Evolutionary conservation across 2,797 vertebrate genomes (phyloP), one percentile per base, ranked within the genome.

Genomic region (Eidolon dupreanum): DNA sequence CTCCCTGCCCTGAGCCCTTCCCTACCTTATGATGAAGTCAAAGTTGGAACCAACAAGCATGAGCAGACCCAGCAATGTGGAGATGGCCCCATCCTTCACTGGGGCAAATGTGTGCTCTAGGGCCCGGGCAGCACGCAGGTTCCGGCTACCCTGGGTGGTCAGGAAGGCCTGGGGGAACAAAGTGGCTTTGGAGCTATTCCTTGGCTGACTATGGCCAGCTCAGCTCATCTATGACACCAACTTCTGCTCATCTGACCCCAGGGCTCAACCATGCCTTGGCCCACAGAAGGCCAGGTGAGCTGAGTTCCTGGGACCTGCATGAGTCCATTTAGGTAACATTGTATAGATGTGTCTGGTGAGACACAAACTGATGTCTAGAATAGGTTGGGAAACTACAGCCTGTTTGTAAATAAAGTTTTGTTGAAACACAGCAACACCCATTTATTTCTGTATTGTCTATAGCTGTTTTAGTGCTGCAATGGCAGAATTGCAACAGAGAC

Each of bases 11-110:
- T 5, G 0, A 5, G 33, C 0, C 1, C 93, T 1, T 85, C 79
- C 97, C 97, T 98, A 99, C 99, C 99, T 99, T 98, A 99, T 98
- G 96, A 99, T 99, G 98, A 99, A 99, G 98, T 99, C 99, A 93
- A 99, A 99, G 98, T 99, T 99, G 0, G 99, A 99, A 73, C 99
- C 99, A 0, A 99, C 99, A 97, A 99, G 98, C 99, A 99, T 99
- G 90, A 99, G 99, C 94, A 99, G 99, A 0, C 99, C 99, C 96
- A 99, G 98, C 95, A 99, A 98, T 0, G 99, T 99, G 86, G 99
- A 99, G 97, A 99, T 98, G 0, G 99, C 99, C 1, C 99, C 99
- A 1, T 99, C 99, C 43, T 99, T 99, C 98, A 99, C 99, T 0
- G 99, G 99, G n/a, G 99, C 99, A 6, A 99, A 99, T 97, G 99